Percentiles rank a stretch among this genome's conserved stretches.
These are phyloP conservation scores for Trichechus manatus DNA, from an alignment of 2,113 vertebrate species.

Conservation along the genomic window DNA sequence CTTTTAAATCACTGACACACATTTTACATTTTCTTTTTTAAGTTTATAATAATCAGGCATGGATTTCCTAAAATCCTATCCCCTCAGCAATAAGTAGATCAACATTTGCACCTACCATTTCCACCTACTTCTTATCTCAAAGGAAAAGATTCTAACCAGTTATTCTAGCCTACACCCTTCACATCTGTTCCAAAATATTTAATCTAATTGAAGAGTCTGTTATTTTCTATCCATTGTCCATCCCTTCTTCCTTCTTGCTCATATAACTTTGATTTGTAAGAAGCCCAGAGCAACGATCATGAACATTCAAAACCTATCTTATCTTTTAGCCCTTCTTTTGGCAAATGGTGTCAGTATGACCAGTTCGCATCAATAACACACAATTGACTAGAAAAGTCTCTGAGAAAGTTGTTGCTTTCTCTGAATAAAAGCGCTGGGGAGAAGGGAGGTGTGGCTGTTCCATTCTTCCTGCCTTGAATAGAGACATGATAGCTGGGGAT, in stretches of 20 bases:
- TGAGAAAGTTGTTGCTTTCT: not conserved
- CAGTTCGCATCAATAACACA: not conserved
- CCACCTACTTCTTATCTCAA: not conserved
- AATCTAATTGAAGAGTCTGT: not conserved
- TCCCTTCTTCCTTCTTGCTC: not conserved
- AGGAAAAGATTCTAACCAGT: not conserved
- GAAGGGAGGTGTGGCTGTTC: not conserved
- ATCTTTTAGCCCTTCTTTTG: not conserved
- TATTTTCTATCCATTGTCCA: not conserved
- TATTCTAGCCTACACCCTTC: not conserved
- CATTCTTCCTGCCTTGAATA: not conserved
- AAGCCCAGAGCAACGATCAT: not conserved
- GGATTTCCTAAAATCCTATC: not conserved
- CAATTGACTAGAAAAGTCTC: not conserved
- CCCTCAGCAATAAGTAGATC: not conserved
- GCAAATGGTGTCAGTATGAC: not conserved
- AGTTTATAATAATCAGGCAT: not conserved
- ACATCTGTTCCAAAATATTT: not conserved
- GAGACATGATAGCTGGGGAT: not conserved
- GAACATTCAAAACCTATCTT: not conserved
- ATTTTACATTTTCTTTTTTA: not conserved
- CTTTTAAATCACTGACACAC: not conserved
- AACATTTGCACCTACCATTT: not conserved
- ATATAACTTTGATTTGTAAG: not conserved
- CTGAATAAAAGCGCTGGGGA: not conserved